Base-by-base conservation (phyloP, 2,888 invertebrate genomes). In the Noctua pronuba region DNA sequence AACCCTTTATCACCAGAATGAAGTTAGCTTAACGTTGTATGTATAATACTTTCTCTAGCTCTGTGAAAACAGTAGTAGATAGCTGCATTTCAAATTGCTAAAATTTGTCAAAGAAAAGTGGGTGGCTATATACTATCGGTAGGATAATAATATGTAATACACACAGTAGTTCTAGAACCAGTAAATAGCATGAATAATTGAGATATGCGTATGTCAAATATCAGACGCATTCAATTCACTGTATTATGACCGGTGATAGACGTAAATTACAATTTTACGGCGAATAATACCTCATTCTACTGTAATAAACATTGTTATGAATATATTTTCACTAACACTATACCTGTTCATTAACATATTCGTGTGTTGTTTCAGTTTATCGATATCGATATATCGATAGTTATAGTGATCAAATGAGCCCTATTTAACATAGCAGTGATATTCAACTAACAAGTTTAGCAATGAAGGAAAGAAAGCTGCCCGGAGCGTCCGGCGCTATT, bases 401-500 rank as follows among this genome's bases (percentile, higher is more conserved):
- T 92, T 91, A 89, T 89, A 87, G 77, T 84, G 80, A 82, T 85
- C 85, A 80, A 91, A 89, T 90, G 90, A 90, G 85, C 92, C 90
- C 92, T 95, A 94, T 93, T 92, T 91, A 93, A 92, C 90, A 92
- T 90, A 93, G 92, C 94, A 94, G 94, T 94, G 94, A 94, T 95
- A 95, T 95, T 94, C 94, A 93, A 94, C 94, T 94, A 95, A 95
- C 95, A 94, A 95, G 95, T 95, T 94, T 93, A 95, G 95, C 95
- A 94, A 94, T 94, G 93, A 90, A 94, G 95, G 95, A 96, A 96
- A 96, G 95, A 96, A 96, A 96, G 96, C 95, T 93, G 95, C 94
- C 93, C 91, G 92, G 90, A 94, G 95, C 95, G 95, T 94, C 95
- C 95, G 95, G 94, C 94, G 95, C 94, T 95, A 95, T 95, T 95